Evolutionary conservation across 1,140 invertebrate genomes (phyloP).

Genomic region (Neocloeon triangulifer): DNA sequence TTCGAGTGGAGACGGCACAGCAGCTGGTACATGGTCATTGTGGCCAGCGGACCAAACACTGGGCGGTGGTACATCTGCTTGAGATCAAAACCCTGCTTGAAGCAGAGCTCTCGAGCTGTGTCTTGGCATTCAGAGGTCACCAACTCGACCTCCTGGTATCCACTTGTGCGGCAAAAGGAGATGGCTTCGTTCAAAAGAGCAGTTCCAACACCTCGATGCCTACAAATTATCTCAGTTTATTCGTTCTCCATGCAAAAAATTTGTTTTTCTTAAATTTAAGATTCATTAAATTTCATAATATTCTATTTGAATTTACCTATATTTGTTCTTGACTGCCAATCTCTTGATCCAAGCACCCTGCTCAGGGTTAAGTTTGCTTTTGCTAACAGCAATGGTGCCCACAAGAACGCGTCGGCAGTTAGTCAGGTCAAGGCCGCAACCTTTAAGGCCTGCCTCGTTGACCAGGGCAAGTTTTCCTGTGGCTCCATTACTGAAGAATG

Average conservation of each 20-base stretch:
- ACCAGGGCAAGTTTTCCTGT: conserved; percentile 17
- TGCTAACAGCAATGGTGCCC: conserved; percentile 20
- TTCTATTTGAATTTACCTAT: too few species aligned
- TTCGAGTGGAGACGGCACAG: conserved; percentile 2
- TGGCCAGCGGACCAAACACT: conserved; percentile 19
- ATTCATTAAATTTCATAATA: too few species aligned
- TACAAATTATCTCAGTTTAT: too few species aligned
- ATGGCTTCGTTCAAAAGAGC: conserved; percentile 20
- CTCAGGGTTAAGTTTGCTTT: conserved; percentile 18
- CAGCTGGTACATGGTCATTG: conserved; percentile 22
- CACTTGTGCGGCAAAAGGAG: conserved; percentile 21
- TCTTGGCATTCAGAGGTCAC: conserved; percentile 26
- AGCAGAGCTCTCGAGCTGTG: conserved; percentile 20
- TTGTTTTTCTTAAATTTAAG: too few species aligned
- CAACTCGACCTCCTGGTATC: conserved; percentile 21
- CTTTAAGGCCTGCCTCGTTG: conserved; percentile 15
- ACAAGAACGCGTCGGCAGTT: conserved; percentile 18
- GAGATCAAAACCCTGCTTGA: conserved; percentile 27
- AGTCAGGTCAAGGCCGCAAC: conserved; percentile 14
- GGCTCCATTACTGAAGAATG: conserved; percentile 12
- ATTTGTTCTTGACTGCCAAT: conserved; percentile 21
- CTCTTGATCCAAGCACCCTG: conserved; percentile 26
- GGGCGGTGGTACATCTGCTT: conserved; percentile 25
- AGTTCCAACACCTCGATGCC: conserved; percentile 20
- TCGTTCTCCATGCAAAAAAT: too few species aligned